A percentile compares a stretch with the other conserved stretches of the same genome.
phyloP scores from a whole-genome alignment of 2,888 invertebrate genomes.

The Tinea trinotella region DNA sequence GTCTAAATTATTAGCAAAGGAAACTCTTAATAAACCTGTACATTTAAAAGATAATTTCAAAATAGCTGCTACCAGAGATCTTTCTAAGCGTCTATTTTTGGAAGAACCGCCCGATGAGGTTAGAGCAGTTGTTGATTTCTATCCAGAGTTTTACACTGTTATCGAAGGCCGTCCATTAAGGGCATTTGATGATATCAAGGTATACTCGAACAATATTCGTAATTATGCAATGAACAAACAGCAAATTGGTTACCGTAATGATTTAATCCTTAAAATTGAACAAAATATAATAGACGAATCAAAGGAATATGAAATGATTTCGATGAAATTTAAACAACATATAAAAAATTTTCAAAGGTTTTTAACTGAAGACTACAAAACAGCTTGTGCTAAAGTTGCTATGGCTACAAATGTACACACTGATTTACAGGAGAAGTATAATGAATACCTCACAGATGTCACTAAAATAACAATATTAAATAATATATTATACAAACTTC shows the following conservation, averaged over 20 bases:
- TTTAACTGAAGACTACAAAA: constrained; percentile 61
- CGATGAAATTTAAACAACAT: constrained; percentile 46
- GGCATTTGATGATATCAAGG: constrained; percentile 69
- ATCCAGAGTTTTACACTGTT: constrained; percentile 76
- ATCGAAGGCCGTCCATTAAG: constrained; percentile 74
- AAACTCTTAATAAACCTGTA: constrained; percentile 44
- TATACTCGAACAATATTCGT: constrained; percentile 70
- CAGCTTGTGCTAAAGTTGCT: constrained; percentile 46
- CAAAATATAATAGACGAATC: constrained; percentile 45
- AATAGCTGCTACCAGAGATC: constrained; percentile 60
- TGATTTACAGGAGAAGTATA: constrained; percentile 45
- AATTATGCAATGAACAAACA: constrained; percentile 63
- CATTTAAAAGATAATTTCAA: constrained; percentile 53
- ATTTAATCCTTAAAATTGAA: constrained; percentile 52
- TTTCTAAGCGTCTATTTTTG: constrained; percentile 71
- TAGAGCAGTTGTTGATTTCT: constrained; percentile 75
- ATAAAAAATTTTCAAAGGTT: constrained; percentile 59
- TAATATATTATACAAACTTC: constrained; percentile 56
- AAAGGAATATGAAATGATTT: constrained; percentile 40
- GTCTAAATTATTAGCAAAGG: constrained; percentile 40
- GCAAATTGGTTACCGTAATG: constrained; percentile 58
- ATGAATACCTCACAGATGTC: constrained; percentile 47
- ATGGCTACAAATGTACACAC: constrained; percentile 45
- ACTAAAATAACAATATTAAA: constrained; percentile 47
- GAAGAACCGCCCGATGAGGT: constrained; percentile 68